phyloP scores from a whole-genome alignment of 2,113 vertebrate species.

The Semicossyphus pulcher region DNA sequence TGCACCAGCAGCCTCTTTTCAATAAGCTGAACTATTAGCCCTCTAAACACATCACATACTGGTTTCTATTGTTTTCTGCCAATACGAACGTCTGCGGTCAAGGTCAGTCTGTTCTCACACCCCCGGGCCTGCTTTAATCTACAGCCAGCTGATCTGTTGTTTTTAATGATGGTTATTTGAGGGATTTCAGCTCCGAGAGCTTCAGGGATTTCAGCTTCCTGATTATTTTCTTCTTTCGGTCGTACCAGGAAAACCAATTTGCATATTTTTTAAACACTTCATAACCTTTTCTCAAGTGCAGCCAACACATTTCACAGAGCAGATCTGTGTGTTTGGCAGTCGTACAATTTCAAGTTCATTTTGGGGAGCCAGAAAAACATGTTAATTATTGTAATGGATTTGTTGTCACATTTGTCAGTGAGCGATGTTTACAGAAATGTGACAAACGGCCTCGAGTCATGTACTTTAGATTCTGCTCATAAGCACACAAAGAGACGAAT shows the following conservation, averaged over 20 bases:
- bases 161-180: conserved; percentile 22
- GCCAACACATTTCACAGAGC: background rate
- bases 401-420: background rate
- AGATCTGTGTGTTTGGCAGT: background rate
- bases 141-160: background rate
- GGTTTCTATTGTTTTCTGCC: background rate
- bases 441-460: background rate
- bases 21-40: conserved; percentile 1
- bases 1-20: background rate
- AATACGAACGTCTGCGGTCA: background rate
- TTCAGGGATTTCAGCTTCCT: background rate
- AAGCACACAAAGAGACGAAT: background rate
- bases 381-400: conserved; percentile 12
- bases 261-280: background rate
- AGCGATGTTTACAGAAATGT: background rate
- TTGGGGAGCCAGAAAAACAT: background rate
- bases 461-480: background rate
- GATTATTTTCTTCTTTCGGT: background rate
- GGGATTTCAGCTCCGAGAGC: conserved; percentile 2
- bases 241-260: background rate
- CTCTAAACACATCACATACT: background rate
- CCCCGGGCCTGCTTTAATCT: background rate
- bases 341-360: background rate
- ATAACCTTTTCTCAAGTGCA: background rate
- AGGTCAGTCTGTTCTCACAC: conserved; percentile 17